These are phyloP conservation scores for Merluccius polli DNA, from an alignment of 2,797 vertebrate genomes.

Conservation along the genomic window DNA sequence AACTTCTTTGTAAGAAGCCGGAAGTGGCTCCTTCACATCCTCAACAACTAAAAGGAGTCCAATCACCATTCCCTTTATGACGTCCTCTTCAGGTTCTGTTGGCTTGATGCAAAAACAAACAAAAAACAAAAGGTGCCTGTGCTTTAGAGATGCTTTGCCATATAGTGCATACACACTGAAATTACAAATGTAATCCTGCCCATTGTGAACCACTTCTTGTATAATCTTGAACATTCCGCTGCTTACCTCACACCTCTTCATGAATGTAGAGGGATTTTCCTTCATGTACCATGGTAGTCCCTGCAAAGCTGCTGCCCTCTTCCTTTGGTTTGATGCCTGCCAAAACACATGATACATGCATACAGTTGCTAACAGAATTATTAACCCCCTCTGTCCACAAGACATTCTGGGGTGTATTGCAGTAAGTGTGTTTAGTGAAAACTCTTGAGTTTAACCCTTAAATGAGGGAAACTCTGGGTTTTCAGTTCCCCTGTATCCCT, in stretches of 20 bases:
- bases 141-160: slow-evolving; percentile 1
- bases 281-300: slow-evolving; percentile 23
- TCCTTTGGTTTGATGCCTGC: no score
- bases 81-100: not conserved
- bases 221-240: not conserved
- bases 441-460: no score
- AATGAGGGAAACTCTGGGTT: no score
- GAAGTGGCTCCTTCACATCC: slow-evolving; percentile 13
- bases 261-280: slow-evolving; percentile 22
- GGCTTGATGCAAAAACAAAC: slow-evolving; percentile 10
- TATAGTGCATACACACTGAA: no score
- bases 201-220: not conserved
- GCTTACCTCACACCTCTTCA: slow-evolving; percentile 32
- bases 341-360: no score
- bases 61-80: slow-evolving; percentile 15
- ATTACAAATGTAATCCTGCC: no score
- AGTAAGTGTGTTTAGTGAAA: no score
- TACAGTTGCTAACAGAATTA: no score
- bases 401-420: no score
- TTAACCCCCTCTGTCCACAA: no score
- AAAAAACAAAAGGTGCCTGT: slow-evolving; percentile 5
- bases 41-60: not conserved
- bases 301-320: slow-evolving; percentile 24
- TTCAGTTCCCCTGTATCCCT: no score
- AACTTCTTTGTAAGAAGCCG: slow-evolving; percentile 6